Conservation (phyloP, 2,113 vertebrate species). For the Eurypyga helias region DNA sequence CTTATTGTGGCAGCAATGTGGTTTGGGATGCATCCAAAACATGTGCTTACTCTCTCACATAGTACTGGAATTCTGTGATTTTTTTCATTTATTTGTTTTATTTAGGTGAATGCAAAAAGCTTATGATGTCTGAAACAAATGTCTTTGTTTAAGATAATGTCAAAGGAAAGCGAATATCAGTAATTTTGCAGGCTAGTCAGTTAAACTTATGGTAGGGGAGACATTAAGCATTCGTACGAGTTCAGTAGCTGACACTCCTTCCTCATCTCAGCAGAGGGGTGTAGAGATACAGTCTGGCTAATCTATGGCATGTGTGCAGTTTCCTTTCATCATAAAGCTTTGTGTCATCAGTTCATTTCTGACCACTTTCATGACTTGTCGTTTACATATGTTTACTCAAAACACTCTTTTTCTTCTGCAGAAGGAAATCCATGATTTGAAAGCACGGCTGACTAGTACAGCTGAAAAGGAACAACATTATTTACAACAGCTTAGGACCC, state of each 20-base stretch:
- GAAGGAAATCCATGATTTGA: constrained; percentile 79
- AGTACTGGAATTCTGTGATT: background rate
- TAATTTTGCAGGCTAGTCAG: background rate
- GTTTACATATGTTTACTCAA: background rate
- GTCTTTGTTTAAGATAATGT: background rate
- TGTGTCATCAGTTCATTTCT: background rate
- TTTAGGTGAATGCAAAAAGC: background rate
- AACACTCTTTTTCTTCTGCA: constrained; percentile 62
- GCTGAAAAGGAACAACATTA: constrained; percentile 76
- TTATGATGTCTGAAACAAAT: background rate
- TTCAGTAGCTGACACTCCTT: background rate
- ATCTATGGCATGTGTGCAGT: background rate
- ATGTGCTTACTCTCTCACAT: background rate
- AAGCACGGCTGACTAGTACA: constrained; percentile 75
- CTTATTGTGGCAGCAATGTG: background rate
- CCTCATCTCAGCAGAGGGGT: background rate
- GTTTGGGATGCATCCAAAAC: background rate
- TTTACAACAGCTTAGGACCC: constrained; percentile 69
- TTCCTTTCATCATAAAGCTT: background rate
- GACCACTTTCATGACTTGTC: background rate
- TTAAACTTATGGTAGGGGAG: background rate
- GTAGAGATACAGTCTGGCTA: background rate
- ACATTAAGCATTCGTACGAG: background rate
- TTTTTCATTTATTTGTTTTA: background rate
- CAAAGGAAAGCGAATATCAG: background rate